These are phyloP conservation scores for Columba guinea DNA, from an alignment of 2,797 vertebrate species.

Conservation along the genomic window DNA sequence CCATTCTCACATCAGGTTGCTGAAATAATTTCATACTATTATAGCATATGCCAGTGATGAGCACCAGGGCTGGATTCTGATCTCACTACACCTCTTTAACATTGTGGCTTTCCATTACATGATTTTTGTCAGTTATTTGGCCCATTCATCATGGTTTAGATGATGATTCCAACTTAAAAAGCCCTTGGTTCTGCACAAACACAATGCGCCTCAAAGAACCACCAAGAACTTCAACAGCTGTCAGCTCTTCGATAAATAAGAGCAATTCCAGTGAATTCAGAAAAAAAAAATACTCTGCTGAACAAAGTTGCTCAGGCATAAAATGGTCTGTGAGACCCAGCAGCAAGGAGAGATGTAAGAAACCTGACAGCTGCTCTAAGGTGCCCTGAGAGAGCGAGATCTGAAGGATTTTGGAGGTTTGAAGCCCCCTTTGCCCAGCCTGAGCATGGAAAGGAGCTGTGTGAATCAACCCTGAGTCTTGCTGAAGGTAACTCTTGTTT, in stretches of 20 bases:
- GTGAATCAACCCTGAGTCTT: not conserved
- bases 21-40: conserved; percentile 55
- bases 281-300: not conserved
- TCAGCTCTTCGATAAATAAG: not conserved
- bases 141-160: not conserved
- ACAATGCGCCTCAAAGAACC: not conserved
- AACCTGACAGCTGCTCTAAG: not conserved
- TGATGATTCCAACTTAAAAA: not conserved
- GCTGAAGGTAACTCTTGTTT: not conserved
- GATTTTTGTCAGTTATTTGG: not conserved
- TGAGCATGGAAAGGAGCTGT: not conserved
- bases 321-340: not conserved
- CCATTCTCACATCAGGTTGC: conserved; percentile 68
- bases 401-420: not conserved
- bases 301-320: not conserved
- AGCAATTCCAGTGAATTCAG: not conserved
- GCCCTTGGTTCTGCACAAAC: not conserved
- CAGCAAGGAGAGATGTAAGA: not conserved
- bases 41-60: conserved; percentile 44
- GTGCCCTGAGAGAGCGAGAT: not conserved
- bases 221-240: not conserved
- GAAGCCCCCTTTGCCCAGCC: not conserved
- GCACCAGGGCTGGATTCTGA: conserved; percentile 30
- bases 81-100: conserved; percentile 36
- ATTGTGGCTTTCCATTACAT: not conserved